Evolutionary conservation across 2,113 vertebrate genomes (phyloP), one percentile per base, ranked within the genome.

Genomic region (Strigops habroptila): DNA sequence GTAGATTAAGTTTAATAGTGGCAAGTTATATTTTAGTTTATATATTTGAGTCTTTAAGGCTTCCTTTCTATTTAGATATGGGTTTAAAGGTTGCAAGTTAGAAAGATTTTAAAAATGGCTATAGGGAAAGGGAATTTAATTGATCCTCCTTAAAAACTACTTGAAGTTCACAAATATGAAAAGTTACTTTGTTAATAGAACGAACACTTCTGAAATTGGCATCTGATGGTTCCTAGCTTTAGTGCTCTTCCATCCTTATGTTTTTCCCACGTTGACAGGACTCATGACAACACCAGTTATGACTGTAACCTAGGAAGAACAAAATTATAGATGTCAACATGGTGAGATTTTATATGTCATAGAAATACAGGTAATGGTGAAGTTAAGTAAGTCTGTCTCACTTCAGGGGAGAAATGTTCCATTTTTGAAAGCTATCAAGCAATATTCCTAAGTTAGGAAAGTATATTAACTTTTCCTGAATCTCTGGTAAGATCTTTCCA

Each of bases 1-100:
- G 13, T 17, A 74, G 25, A 74, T 52, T 5, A 46, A 65, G 11
- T 19, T 70, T 37, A 51, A 55, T 2, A 22, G 1, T 0, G 1
- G 30, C 27, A 77, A 75, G 21, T 6, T 44, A 59, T 51, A 25
- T 27, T 77, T 59, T 46, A 33, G n/a, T 53, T 48, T 63, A 49
- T n/a, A 3, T 43, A 23, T 52, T 67, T 48, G 18, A 41, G 10
- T 44, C 9, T 52, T 85, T 33, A 21, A 37, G 10, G 6, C 9
- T 64, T 83, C 5, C 24, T 82, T 85, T 88, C 24, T 74, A 33
- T 18, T 57, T 48, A 8, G 18, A 46, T 52, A 33, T 3, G 1
- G 3, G 3, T 79, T 79, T 79, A 75, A 67, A 65, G 2, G 6
- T 37, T 46, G 24, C 59, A 82, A 71, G 4, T 39, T 46, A 55